phyloP scores from a whole-genome alignment of 2,113 vertebrate genomes.

The Aramus guarauna region DNA sequence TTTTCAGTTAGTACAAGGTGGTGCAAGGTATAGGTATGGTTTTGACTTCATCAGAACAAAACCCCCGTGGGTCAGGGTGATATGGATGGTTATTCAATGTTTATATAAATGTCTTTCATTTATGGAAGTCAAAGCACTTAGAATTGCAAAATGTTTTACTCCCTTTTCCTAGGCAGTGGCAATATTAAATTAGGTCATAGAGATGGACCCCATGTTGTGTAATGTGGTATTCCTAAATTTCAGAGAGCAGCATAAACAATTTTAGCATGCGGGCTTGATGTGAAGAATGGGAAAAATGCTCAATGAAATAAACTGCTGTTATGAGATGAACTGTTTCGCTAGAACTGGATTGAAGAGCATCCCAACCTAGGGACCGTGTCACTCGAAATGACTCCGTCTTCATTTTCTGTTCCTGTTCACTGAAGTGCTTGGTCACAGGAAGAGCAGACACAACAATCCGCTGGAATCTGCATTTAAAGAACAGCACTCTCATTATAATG shows the following conservation, averaged over 20 bases:
- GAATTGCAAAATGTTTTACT: not conserved
- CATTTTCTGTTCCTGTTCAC: not conserved
- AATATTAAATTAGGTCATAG: not conserved
- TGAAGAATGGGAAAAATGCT: not conserved
- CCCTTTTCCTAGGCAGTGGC: not conserved
- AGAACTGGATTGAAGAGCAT: accelerated
- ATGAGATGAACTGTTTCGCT: not conserved
- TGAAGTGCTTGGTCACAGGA: slow-evolving; percentile 39
- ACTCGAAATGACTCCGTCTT: not conserved
- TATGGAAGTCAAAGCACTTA: not conserved
- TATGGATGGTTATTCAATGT: not conserved
- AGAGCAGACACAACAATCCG: not conserved
- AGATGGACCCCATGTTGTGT: accelerated
- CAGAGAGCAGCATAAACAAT: not conserved
- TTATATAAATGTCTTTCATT: not conserved
- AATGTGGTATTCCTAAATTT: not conserved
- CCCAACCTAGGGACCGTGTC: accelerated
- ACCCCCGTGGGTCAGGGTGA: not conserved
- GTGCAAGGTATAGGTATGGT: not conserved
- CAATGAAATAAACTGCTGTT: not conserved
- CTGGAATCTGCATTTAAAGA: not conserved
- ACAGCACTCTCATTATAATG: not conserved
- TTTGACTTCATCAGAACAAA: not conserved
- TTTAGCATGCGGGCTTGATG: not conserved
- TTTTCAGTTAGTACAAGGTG: not conserved